Percentiles rank a stretch among this genome's conserved stretches.
Conservation (phyloP, 2,888 invertebrate species). For the Sicus ferrugineus region DNA sequence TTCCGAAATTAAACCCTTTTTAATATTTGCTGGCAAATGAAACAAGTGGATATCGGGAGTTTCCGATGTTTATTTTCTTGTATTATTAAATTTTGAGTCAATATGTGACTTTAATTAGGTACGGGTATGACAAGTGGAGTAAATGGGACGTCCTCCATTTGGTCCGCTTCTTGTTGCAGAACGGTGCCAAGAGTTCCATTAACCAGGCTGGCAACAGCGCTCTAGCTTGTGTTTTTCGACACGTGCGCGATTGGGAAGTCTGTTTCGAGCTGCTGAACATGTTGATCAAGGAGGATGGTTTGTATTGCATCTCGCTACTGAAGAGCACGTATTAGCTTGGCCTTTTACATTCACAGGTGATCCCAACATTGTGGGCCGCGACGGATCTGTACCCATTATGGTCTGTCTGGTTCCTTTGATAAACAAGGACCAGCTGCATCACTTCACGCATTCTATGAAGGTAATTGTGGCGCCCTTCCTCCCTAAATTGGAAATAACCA, state of each 20-base stretch:
- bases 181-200: slow-evolving; percentile 73
- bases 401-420: slow-evolving; percentile 77
- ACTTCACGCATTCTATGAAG: slow-evolving; percentile 78
- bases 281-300: slow-evolving; percentile 63
- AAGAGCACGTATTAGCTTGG: background rate
- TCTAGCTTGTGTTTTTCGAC: slow-evolving; percentile 74
- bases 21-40: too few species aligned
- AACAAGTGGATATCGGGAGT: too few species aligned
- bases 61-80: too few species aligned
- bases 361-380: slow-evolving; percentile 75
- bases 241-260: slow-evolving; percentile 75
- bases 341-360: slow-evolving; percentile 63
- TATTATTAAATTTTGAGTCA: too few species aligned
- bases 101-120: too few species aligned
- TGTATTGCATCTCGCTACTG: too few species aligned
- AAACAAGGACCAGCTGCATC: slow-evolving; percentile 77
- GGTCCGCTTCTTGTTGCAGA: slow-evolving; percentile 70
- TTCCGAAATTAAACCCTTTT: too few species aligned
- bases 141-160: slow-evolving; percentile 79
- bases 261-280: slow-evolving; percentile 65
- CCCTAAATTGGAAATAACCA: background rate
- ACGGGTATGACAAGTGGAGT: slow-evolving; percentile 70
- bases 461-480: slow-evolving; percentile 63
- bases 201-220: slow-evolving; percentile 76
- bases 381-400: slow-evolving; percentile 78